These are phyloP conservation scores for Drosophila nr. medialis DNA, from an alignment of 2,888 invertebrate genomes.

Conservation along the genomic window DNA sequence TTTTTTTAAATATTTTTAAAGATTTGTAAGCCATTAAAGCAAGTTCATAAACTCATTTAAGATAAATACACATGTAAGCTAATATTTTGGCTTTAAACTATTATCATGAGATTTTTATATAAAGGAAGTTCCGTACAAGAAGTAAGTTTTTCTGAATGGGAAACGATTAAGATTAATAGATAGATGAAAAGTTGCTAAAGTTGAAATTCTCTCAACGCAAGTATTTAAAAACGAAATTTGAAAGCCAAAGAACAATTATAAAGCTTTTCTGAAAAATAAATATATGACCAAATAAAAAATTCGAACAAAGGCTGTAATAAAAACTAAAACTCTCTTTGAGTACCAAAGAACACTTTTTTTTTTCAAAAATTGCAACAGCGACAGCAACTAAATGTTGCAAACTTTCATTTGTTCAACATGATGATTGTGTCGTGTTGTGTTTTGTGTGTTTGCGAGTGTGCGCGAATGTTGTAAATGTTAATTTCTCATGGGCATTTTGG, in stretches of 20 bases:
- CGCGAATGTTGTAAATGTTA: constrained; percentile 22
- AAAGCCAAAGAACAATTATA: neutral
- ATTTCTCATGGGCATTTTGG: constrained; percentile 36
- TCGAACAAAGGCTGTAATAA: neutral
- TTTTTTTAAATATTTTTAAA: constrained; percentile 2
- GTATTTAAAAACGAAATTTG: neutral
- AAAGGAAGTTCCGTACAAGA: neutral
- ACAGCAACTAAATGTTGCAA: constrained; percentile 9
- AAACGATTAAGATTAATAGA: neutral
- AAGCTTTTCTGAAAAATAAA: neutral
- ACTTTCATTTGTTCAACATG: constrained; percentile 25
- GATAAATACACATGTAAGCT: neutral
- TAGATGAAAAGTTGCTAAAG: neutral
- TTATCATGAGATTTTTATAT: neutral
- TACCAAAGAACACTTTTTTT: neutral
- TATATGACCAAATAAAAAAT: neutral
- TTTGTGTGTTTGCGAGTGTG: neutral
- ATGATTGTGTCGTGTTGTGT: constrained; percentile 22
- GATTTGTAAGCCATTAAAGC: neutral
- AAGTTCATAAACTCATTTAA: neutral
- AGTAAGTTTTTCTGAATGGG: neutral
- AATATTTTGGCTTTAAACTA: neutral
- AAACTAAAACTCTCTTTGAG: neutral
- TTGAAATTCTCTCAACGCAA: neutral
- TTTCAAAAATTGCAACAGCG: constrained; percentile 4